phyloP scores from a whole-genome alignment of 2,113 vertebrate species.

The Brevimyrus niger region DNA sequence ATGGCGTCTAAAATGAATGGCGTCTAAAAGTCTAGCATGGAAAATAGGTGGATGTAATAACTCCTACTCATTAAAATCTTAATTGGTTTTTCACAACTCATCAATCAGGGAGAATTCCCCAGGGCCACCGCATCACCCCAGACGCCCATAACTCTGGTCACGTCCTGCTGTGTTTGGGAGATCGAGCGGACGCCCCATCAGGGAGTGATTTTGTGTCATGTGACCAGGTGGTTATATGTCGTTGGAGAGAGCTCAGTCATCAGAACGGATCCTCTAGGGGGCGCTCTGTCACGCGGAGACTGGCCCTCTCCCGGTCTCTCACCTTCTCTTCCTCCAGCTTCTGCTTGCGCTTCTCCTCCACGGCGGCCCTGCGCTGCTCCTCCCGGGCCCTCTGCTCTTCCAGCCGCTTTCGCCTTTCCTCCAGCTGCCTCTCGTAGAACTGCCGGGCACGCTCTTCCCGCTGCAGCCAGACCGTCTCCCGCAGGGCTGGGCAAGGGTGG shows the following conservation, averaged over 20 bases:
- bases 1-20: background rate
- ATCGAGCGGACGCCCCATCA: background rate
- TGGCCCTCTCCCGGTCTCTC: background rate
- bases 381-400: constrained; percentile 86
- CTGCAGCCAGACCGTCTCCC: constrained; percentile 79
- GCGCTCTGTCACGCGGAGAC: background rate
- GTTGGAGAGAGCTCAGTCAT: background rate
- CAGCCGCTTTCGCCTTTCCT: constrained; percentile 74
- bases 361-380: constrained; percentile 72
- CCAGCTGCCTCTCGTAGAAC: constrained; percentile 82
- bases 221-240: background rate
- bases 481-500: constrained; percentile 56
- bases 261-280: background rate
- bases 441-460: constrained; percentile 78
- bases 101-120: background rate
- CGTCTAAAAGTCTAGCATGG: background rate
- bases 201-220: background rate
- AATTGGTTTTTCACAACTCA: background rate
- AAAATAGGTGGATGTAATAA: background rate
- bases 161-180: background rate
- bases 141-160: background rate
- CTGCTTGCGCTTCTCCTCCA: constrained; percentile 86
- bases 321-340: constrained; percentile 87
- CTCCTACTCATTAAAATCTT: background rate
- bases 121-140: background rate